Base-by-base conservation (phyloP, 2,888 invertebrate genomes). In the Caenorhabditis sp. region DNA sequence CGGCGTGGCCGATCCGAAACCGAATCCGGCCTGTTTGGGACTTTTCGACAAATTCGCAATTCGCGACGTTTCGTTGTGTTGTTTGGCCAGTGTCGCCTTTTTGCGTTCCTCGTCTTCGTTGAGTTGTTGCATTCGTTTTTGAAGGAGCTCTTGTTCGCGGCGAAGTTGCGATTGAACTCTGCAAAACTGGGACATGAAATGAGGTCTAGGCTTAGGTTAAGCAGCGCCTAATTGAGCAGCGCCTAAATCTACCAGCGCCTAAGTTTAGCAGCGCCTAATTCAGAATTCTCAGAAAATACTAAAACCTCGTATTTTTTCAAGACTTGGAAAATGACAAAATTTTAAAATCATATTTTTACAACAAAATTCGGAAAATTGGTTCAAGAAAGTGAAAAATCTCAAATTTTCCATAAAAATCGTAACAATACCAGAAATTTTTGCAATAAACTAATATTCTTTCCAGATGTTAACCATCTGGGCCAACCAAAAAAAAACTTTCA, bases 1-100 rank as follows among this genome's bases (percentile, higher is more conserved):
- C 3, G 86, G 87, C 17, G 85, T 87, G 17, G 81, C 81, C 49
- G 84, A 84, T 8, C 87, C 87, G 65, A 87, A 87, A 2, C 83
- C 84, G 66, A 79, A 85, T n/a, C 77, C 43, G 2, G 43, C 43
- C 17, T 43, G 69, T 69, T 78, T 80, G 8, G 73, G 73, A n/a
- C 73, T 69, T 21, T 76, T 79, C 1, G 53, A 63, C 57, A 72
- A 74, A 14, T 76, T 71, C 3, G 79, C 81, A 10, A 77, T 79
- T 26, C 85, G 77, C n/a, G 85, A 85, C 17, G 84, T 73, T 17
- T 71, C 73, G n/a, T 76, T 79, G 67, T 85, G 85, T 14, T 82
- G 78, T 23, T 79, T 77, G 5, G 79, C 77, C 31, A 85, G 43
- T 10, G 63, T 68, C 21, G 64, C 72, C 57, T 66, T 67, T 53